Evolutionary conservation across 2,888 invertebrate species (phyloP).

Genomic region (Leptinotarsa peninsularis): DNA sequence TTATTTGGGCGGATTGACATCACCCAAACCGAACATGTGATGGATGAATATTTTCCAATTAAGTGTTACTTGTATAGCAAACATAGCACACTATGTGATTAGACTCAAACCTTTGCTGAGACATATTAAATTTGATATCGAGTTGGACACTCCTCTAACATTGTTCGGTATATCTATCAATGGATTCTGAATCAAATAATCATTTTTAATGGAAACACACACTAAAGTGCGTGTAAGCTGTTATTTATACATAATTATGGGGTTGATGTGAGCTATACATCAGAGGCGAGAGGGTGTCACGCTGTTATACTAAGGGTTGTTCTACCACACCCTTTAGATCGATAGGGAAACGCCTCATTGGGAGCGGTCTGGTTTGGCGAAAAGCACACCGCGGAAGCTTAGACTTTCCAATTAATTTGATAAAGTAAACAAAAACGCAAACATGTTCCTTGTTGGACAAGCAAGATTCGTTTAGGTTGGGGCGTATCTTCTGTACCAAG

Average conservation of each 20-base stretch:
- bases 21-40: too few species aligned
- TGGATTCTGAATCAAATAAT: constrained; percentile 4
- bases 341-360: constrained; percentile 51
- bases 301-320: constrained; percentile 46
- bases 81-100: too few species aligned
- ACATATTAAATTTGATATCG: not conserved
- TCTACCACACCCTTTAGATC: constrained; percentile 51
- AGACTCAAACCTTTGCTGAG: not conserved
- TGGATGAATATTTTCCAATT: too few species aligned
- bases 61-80: too few species aligned
- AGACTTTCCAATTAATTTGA: constrained; percentile 32
- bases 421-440: not conserved
- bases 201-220: constrained; percentile 5
- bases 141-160: not conserved
- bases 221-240: constrained; percentile 30
- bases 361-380: constrained; percentile 44
- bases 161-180: not conserved
- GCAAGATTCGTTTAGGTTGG: too few species aligned
- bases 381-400: constrained; percentile 23
- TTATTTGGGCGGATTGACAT: too few species aligned
- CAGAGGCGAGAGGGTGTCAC: constrained; percentile 28
- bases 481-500: too few species aligned
- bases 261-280: constrained; percentile 22
- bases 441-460: not conserved
- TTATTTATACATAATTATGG: constrained; percentile 32